These are phyloP conservation scores for Sebastolobus alascanus DNA, from an alignment of 2,797 vertebrate genomes.

Conservation along the genomic window DNA sequence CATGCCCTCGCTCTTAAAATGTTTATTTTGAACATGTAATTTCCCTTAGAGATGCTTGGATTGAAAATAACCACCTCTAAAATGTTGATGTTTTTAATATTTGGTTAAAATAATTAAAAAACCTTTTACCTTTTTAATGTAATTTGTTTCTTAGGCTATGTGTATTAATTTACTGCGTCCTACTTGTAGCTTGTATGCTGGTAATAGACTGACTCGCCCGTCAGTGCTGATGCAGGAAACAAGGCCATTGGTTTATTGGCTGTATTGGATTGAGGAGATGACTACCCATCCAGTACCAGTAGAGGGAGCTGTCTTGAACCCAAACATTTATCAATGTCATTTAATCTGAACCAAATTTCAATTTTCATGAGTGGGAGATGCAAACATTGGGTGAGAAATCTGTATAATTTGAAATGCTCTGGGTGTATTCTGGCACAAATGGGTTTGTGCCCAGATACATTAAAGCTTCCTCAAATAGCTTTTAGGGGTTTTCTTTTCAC, in stretches of 20 bases:
- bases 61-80: constrained; percentile 29
- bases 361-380: constrained; percentile 85
- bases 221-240: constrained; percentile 22
- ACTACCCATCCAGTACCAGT: constrained; percentile 62
- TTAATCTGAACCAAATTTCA: constrained; percentile 86
- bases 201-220: constrained; percentile 2
- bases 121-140: not conserved
- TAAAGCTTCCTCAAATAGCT: constrained; percentile 81
- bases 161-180: not conserved
- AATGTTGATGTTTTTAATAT: constrained; percentile 8
- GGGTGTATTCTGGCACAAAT: constrained; percentile 84
- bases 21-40: constrained; percentile 39
- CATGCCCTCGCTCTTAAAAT: constrained; percentile 33
- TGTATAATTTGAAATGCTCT: constrained; percentile 82
- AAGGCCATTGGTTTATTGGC: constrained; percentile 33
- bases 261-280: constrained; percentile 22
- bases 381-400: constrained; percentile 85
- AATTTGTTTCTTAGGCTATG: not conserved
- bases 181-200: not conserved
- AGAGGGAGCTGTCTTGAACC: constrained; percentile 79
- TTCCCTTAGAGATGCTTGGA: constrained; percentile 1
- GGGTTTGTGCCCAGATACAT: constrained; percentile 82
- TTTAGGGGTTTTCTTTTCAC: constrained; percentile 79
- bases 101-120: constrained; percentile 5
- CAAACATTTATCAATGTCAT: constrained; percentile 80